Base-by-base conservation (phyloP, 2,113 vertebrate genomes). In the Gallinago undulata region DNA sequence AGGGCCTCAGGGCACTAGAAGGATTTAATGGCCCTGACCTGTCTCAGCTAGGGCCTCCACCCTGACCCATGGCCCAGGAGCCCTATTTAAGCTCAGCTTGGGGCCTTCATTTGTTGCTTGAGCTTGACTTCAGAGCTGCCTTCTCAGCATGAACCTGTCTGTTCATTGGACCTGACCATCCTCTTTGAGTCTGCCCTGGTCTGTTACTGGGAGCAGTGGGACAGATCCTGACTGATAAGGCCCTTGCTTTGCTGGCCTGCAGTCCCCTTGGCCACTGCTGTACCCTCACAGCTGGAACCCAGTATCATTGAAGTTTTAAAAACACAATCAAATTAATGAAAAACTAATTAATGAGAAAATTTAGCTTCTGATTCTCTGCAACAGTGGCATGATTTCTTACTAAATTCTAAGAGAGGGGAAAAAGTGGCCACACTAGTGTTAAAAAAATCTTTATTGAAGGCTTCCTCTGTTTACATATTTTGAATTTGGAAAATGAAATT, bases 371-470 rank as follows among this genome's bases (percentile, higher is more conserved):
- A 63, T 70, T 87, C 47, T 81, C 25, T 67, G 51, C 33, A 60
- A 4, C 13, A 63, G 27, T 24, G 25, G 35, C 7, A 75, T 14
- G 16, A 72, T 39, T 95, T 51, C 13, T 59, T 47, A 28, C 53
- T 37, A 89, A 84, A 68, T n/a, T 70, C 23, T 14, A 75, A 68
- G n/a, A 7, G 19, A 3, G 22, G 39, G 70, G 25, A 13, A 19
- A 47, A n/a, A n/a, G 5, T 6, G 84, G 33, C 43, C 23, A 25
- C 13, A 15, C 0, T 1, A 53, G 10, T 33, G 8, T 66, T 60
- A 62, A 80, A 76, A 85, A 56, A 35, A 39, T 10, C 19, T 75
- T 74, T 74, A 37, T 27, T 63, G 31, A 84, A 89, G 64, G 59
- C 6, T 37, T 45, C 18, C 51, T 77, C 74, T 50, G 13, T 39